These are phyloP conservation scores for Phaetusa simplex DNA, from an alignment of 2,113 vertebrate genomes.

Conservation along the genomic window DNA sequence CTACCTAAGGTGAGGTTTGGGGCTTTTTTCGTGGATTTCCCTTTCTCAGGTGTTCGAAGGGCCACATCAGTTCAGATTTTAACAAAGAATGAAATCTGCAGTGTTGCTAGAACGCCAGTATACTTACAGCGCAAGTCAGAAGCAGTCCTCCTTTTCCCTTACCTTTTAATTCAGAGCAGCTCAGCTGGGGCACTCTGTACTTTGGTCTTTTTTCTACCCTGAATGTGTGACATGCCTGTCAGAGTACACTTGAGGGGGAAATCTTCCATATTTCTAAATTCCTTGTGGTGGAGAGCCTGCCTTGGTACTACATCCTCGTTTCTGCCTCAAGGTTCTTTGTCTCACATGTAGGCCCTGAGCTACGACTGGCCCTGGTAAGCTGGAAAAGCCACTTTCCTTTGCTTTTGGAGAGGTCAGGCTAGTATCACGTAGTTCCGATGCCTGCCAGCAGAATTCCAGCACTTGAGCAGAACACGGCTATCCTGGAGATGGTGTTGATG, in stretches of 20 bases:
- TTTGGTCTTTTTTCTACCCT: background rate
- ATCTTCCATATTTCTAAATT: background rate
- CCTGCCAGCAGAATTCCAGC: background rate
- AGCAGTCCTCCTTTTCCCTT: background rate
- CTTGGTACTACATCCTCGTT: background rate
- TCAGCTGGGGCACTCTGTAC: background rate
- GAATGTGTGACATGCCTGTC: background rate
- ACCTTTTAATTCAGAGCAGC: background rate
- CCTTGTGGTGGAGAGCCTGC: background rate
- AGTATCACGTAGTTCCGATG: rapidly evolving
- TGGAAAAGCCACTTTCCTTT: background rate
- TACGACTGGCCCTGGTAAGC: background rate
- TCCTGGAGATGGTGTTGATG: background rate
- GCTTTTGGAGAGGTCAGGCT: background rate
- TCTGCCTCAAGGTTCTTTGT: background rate
- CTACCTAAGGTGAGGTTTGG: background rate
- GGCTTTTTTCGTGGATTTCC: background rate
- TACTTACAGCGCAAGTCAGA: background rate
- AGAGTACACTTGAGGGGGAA: background rate
- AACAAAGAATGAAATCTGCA: background rate
- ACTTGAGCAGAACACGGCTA: background rate
- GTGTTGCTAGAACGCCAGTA: background rate
- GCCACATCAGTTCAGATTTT: background rate
- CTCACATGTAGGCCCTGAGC: background rate
- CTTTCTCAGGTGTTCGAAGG: background rate